These are phyloP conservation scores for Lepidurus couesii DNA, from an alignment of 1,140 invertebrate species.

Conservation along the genomic window DNA sequence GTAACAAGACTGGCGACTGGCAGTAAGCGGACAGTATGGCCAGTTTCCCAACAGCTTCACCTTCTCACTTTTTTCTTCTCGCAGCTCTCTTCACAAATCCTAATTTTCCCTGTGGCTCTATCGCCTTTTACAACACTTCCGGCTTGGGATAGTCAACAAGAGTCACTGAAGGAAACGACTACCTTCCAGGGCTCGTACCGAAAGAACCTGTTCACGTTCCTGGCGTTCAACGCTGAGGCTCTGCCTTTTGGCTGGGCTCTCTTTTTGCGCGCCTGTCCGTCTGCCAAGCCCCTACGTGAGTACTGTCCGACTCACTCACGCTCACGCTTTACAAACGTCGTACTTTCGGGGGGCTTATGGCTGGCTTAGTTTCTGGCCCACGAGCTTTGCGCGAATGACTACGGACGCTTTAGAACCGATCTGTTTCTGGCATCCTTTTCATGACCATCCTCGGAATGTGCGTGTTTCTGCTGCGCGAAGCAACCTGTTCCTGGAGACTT, in stretches of 20 bases:
- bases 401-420: neutral
- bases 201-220: constrained; percentile 19
- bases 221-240: neutral
- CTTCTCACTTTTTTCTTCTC: neutral
- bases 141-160: constrained; percentile 18
- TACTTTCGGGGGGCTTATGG: neutral
- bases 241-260: neutral
- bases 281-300: constrained; percentile 1
- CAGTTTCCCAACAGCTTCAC: constrained; percentile 12
- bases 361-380: neutral
- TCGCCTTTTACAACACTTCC: constrained; percentile 18
- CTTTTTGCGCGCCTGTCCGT: constrained; percentile 7
- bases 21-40: neutral
- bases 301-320: neutral
- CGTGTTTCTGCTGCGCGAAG: too few relatives aligned
- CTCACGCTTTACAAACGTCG: neutral
- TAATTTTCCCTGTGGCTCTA: neutral
- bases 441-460: too few relatives aligned
- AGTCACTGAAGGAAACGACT: constrained; percentile 21
- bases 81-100: neutral
- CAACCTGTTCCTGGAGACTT: too few relatives aligned
- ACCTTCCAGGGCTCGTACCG: constrained; percentile 12
- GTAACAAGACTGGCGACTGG: neutral
- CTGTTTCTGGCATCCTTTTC: too few relatives aligned
- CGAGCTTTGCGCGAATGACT: neutral